These are phyloP conservation scores for Mus musculus DNA, from an alignment of 2,113 vertebrate genomes.

Conservation along the genomic window DNA sequence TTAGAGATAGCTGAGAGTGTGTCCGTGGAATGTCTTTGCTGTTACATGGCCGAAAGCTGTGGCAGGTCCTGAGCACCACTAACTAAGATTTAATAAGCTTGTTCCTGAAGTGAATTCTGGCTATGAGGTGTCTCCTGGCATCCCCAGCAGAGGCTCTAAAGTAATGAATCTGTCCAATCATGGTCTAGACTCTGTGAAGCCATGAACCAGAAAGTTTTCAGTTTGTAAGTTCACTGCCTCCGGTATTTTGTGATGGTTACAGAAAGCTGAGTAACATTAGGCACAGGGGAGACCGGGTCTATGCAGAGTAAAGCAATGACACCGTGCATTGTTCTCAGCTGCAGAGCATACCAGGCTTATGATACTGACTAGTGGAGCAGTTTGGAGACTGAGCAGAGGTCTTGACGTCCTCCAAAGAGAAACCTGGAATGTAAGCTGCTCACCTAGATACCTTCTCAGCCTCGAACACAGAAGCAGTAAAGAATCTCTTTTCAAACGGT, in stretches of 20 bases:
- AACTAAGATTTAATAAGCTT: slow-evolving; percentile 7
- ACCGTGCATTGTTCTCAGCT: background rate
- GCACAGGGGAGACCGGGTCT: background rate
- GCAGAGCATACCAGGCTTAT: background rate
- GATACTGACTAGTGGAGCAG: background rate
- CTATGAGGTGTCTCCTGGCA: background rate
- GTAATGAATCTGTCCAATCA: background rate
- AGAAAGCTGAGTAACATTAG: background rate
- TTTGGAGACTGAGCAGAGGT: background rate
- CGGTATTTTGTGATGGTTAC: background rate
- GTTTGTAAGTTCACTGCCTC: background rate
- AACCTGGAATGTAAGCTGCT: background rate
- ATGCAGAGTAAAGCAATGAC: background rate
- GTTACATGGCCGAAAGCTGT: no score
- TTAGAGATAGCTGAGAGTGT: background rate
- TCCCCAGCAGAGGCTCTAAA: background rate
- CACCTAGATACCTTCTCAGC: background rate
- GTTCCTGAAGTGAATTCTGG: background rate
- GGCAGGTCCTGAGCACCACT: background rate
- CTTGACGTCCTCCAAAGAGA: background rate
- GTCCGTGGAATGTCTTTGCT: background rate
- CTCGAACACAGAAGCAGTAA: background rate
- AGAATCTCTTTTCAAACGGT: background rate
- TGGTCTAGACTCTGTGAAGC: background rate
- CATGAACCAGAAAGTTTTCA: background rate